Percentiles rank a stretch among this genome's conserved stretches.
Conservation (phyloP, 2,888 invertebrate species). For the Cosmopolites sordidus region DNA sequence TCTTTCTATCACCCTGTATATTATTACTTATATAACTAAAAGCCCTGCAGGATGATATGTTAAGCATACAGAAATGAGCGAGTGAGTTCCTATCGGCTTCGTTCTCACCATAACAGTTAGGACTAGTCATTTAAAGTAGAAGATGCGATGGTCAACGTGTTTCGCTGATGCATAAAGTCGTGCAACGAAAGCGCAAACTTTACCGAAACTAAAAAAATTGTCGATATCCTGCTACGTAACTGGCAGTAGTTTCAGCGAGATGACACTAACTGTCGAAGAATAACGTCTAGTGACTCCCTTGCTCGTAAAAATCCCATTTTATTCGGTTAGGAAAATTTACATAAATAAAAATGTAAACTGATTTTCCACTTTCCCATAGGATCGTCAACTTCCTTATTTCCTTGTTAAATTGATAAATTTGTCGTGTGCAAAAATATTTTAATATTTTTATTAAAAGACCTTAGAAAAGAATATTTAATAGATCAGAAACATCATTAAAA, state of each 20-base stretch:
- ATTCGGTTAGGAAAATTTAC: background rate
- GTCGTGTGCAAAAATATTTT: no score
- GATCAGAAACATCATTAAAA: no score
- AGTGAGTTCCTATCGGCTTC: slow-evolving; percentile 1
- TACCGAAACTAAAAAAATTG: background rate
- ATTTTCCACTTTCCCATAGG: no score
- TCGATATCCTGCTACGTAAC: background rate
- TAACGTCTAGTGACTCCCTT: background rate
- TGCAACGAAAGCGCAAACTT: background rate
- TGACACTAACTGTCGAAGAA: background rate
- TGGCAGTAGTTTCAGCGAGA: background rate
- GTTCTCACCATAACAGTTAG: slow-evolving; percentile 11
- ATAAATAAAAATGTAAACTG: no score
- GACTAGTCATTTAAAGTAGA: slow-evolving; percentile 10
- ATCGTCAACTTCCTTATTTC: no score
- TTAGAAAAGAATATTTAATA: no score
- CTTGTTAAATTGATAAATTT: no score
- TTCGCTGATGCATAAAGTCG: background rate
- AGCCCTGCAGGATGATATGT: no score
- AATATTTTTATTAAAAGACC: no score
- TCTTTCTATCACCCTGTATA: no score
- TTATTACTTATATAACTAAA: no score
- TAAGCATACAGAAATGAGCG: background rate
- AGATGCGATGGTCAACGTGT: slow-evolving; percentile 5
- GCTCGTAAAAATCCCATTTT: background rate